These are phyloP conservation scores for Dromococcyx pavoninus DNA, from an alignment of 2,797 vertebrate genomes.

Conservation along the genomic window DNA sequence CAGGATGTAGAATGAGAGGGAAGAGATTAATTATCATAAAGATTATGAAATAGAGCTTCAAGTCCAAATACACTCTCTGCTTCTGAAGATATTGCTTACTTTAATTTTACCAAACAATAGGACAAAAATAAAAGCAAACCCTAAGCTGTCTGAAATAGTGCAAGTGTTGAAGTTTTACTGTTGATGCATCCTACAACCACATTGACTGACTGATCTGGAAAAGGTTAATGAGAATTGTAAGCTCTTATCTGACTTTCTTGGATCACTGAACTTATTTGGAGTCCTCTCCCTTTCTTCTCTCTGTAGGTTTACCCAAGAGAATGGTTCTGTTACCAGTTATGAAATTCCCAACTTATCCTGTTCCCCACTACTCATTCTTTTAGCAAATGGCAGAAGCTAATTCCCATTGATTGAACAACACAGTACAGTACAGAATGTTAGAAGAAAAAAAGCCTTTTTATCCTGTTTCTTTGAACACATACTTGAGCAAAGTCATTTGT, in stretches of 20 bases:
- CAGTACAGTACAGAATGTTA: slow-evolving; percentile 84
- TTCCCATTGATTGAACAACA: slow-evolving; percentile 78
- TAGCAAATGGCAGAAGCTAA: slow-evolving; percentile 87
- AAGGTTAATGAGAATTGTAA: slow-evolving; percentile 75
- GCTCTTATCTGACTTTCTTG: slow-evolving; percentile 75
- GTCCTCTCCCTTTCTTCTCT: slow-evolving; percentile 94
- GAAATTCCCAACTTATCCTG: slow-evolving; percentile 97
- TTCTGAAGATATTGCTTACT: not conserved
- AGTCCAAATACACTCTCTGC: not conserved
- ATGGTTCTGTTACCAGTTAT: slow-evolving; percentile 99
- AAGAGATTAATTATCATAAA: slow-evolving; percentile 1
- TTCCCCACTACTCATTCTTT: slow-evolving; percentile 99
- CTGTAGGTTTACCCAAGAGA: slow-evolving; percentile 99
- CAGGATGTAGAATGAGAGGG: not conserved
- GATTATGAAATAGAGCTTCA: slow-evolving; percentile 1
- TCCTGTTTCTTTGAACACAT: slow-evolving; percentile 84
- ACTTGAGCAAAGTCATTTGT: slow-evolving; percentile 88
- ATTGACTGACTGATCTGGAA: slow-evolving; percentile 76
- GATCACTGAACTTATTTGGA: slow-evolving; percentile 87
- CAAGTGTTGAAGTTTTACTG: slow-evolving; percentile 20
- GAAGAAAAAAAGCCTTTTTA: slow-evolving; percentile 81
- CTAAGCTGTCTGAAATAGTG: not conserved
- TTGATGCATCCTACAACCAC: slow-evolving; percentile 14
- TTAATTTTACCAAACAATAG: slow-evolving; percentile 8
- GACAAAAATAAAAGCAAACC: slow-evolving; percentile 11